Evolutionary conservation across 2,113 vertebrate genomes (phyloP).

Genomic region (Cheirogaleus medius): DNA sequence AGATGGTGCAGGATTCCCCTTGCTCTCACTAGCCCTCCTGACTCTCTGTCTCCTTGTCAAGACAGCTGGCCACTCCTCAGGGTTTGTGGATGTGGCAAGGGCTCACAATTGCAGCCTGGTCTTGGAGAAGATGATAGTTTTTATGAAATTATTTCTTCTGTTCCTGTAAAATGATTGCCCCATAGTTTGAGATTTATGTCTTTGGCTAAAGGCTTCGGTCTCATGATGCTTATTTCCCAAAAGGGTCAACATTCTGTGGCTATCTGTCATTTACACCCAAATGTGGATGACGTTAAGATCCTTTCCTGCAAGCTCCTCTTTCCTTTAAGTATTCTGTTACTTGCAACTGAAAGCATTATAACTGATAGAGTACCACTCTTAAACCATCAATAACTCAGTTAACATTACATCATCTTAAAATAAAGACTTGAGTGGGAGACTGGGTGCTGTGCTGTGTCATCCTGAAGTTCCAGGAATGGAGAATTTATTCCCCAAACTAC

Average conservation of each 20-base stretch:
- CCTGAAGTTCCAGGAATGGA: background rate
- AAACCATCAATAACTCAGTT: background rate
- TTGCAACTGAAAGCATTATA: background rate
- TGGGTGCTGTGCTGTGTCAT: background rate
- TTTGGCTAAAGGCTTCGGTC: background rate
- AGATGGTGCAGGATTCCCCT: background rate
- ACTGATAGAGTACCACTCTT: background rate
- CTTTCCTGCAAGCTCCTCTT: background rate
- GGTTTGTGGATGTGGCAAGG: background rate
- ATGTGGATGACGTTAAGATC: background rate
- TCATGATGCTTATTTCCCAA: background rate
- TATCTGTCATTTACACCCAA: background rate
- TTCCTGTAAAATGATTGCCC: background rate
- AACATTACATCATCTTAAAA: background rate
- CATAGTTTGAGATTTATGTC: background rate
- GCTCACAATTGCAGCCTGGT: background rate
- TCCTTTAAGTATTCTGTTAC: background rate
- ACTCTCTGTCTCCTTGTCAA: background rate
- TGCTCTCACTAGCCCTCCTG: background rate
- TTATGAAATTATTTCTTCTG: background rate
- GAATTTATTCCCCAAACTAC: background rate
- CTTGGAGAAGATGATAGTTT: background rate
- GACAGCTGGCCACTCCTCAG: background rate
- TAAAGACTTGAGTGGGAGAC: background rate
- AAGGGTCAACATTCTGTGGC: background rate